Conservation (phyloP, 2,888 invertebrate species). For the Drosophila emarginata region DNA sequence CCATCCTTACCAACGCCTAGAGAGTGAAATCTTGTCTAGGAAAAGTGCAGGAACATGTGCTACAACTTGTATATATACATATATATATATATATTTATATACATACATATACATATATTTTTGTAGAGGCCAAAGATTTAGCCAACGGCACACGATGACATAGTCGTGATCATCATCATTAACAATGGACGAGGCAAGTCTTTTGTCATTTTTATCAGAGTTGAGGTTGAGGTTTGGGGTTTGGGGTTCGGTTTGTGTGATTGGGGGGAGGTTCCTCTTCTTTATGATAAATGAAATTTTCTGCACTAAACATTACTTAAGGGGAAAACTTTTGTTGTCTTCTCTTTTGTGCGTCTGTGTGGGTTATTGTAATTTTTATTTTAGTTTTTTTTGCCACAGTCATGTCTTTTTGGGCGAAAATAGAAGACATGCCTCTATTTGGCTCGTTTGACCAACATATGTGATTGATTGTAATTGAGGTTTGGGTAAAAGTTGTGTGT, state of each 20-base stretch:
- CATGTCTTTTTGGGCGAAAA: slow-evolving; percentile 43
- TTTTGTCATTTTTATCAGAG: slow-evolving; percentile 60
- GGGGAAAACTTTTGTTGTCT: slow-evolving; percentile 55
- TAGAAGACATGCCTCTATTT: slow-evolving; percentile 44
- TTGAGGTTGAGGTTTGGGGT: slow-evolving; percentile 14
- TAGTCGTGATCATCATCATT: slow-evolving; percentile 44
- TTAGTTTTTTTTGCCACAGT: slow-evolving; percentile 41
- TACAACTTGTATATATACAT: slow-evolving; percentile 42
- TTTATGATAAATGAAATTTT: slow-evolving; percentile 67
- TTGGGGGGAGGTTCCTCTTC: slow-evolving; percentile 19
- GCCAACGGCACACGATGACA: slow-evolving; percentile 10
- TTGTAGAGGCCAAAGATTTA: slow-evolving; percentile 7
- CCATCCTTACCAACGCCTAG: slow-evolving; percentile 37
- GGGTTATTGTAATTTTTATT: slow-evolving; percentile 60
- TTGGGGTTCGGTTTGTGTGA: too few relatives aligned
- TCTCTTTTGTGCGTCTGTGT: slow-evolving; percentile 4
- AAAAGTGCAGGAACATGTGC: slow-evolving; percentile 69
- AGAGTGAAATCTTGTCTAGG: slow-evolving; percentile 66
- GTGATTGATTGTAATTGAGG: slow-evolving; percentile 79
- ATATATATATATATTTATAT: slow-evolving; percentile 13
- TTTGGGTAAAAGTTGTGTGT: slow-evolving; percentile 73
- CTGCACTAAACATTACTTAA: slow-evolving; percentile 50
- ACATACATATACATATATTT: slow-evolving; percentile 17
- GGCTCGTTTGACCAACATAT: slow-evolving; percentile 55
- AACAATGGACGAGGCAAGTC: slow-evolving; percentile 46